These are phyloP conservation scores for Azorinus chamasolen DNA, from an alignment of 2,888 invertebrate species.

Conservation along the genomic window DNA sequence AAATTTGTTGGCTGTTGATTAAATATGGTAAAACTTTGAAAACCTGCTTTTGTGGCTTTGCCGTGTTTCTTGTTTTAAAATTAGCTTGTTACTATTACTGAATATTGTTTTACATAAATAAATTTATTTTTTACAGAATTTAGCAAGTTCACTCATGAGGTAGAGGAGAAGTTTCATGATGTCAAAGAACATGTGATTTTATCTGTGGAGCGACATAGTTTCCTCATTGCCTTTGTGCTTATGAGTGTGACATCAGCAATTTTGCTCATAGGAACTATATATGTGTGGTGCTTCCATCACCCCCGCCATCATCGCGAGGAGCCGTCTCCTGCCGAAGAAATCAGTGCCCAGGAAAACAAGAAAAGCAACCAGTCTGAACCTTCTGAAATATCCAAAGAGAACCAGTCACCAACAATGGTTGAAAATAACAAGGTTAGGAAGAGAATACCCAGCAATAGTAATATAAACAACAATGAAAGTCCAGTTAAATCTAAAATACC, in stretches of 20 bases:
- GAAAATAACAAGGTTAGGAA: constrained; percentile 14
- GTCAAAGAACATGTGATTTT: constrained; percentile 58
- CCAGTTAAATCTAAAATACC: constrained; percentile 54
- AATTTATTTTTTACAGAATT: constrained; percentile 43
- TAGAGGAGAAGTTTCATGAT: constrained; percentile 46
- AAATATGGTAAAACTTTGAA: too few species aligned
- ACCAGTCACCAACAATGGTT: too few species aligned
- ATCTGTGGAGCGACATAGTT: constrained; percentile 48
- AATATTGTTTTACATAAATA: too few species aligned
- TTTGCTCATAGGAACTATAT: constrained; percentile 48
- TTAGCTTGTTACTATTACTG: too few species aligned
- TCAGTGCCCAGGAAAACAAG: not conserved
- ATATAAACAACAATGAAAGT: constrained; percentile 51
- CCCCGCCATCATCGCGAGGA: not conserved
- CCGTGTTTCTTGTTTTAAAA: too few species aligned
- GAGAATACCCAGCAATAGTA: constrained; percentile 31
- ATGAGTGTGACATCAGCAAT: constrained; percentile 45
- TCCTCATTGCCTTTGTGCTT: constrained; percentile 42
- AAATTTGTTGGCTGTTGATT: too few species aligned
- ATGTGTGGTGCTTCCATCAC: constrained; percentile 57
- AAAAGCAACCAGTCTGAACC: constrained; percentile 5
- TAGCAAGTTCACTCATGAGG: constrained; percentile 41
- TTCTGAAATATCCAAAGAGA: not conserved
- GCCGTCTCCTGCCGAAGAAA: not conserved
- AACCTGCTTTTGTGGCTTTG: too few species aligned